A percentile compares a stretch with the other conserved stretches of the same genome.
Evolutionary conservation across 2,113 vertebrate species (phyloP).

Genomic region (Cygnus atratus): DNA sequence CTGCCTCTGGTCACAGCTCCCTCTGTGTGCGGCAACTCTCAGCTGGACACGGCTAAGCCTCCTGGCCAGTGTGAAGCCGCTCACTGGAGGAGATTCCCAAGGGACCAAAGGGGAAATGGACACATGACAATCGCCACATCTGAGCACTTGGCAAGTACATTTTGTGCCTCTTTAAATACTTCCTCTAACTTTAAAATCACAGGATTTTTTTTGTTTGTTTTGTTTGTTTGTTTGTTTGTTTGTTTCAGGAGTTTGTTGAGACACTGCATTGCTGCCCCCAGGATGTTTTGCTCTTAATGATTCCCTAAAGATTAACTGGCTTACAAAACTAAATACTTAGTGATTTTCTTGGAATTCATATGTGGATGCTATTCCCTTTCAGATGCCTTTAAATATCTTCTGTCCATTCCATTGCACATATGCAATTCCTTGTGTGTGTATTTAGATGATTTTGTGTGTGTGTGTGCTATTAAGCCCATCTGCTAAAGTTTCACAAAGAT

Average conservation of each 20-base stretch:
- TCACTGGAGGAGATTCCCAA: neutral
- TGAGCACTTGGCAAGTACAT: neutral
- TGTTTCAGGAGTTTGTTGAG: neutral
- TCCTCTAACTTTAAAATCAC: neutral
- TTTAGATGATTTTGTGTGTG: neutral
- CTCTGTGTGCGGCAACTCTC: accelerated
- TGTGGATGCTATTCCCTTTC: neutral
- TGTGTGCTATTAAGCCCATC: neutral
- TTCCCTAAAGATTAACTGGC: neutral
- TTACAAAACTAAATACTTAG: neutral
- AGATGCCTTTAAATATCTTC: neutral
- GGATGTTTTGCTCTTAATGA: neutral
- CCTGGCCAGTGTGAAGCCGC: accelerated
- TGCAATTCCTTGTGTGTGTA: neutral
- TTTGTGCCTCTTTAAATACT: neutral
- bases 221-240: neutral
- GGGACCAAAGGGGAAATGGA: neutral
- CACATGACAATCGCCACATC: neutral
- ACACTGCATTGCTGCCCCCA: neutral
- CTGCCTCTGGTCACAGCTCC: neutral
- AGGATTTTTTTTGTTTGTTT: neutral
- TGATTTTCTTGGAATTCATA: neutral
- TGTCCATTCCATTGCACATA: neutral
- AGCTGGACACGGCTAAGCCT: accelerated
- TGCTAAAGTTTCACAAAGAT: neutral